Conservation (phyloP, 2,113 vertebrate genomes). For the Gadus macrocephalus region DNA sequence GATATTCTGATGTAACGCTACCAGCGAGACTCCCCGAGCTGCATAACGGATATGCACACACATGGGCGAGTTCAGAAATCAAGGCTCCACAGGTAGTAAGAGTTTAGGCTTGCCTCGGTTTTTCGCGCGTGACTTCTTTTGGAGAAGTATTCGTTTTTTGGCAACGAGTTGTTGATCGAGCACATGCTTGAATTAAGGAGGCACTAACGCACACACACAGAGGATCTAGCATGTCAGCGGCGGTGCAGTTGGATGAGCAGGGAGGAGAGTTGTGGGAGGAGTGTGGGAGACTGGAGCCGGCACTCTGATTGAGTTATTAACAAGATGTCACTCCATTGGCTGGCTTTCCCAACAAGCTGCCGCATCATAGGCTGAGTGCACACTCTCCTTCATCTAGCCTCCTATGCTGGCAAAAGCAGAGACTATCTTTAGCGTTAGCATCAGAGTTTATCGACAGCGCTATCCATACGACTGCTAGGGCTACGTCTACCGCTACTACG, state of each 20-base stretch:
- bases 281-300: conserved; percentile 11
- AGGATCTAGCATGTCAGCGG: no score
- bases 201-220: neutral
- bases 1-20: no score
- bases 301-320: conserved; percentile 45
- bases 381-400: conserved; percentile 33
- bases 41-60: no score
- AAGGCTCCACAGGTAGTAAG: no score
- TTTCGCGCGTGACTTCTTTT: no score
- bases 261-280: neutral
- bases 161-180: no score
- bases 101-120: no score
- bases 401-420: conserved; percentile 40
- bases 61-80: no score
- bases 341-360: conserved; percentile 35
- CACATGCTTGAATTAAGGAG: no score
- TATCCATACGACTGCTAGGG: neutral
- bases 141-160: no score
- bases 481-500: conserved; percentile 22
- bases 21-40: no score
- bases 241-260: conserved; percentile 17
- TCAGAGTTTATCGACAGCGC: neutral
- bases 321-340: conserved; percentile 47
- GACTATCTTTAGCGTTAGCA: conserved; percentile 8
- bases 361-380: conserved; percentile 43